These are phyloP conservation scores for Vireo griseus DNA, from an alignment of 2,797 vertebrate species.

Conservation along the genomic window DNA sequence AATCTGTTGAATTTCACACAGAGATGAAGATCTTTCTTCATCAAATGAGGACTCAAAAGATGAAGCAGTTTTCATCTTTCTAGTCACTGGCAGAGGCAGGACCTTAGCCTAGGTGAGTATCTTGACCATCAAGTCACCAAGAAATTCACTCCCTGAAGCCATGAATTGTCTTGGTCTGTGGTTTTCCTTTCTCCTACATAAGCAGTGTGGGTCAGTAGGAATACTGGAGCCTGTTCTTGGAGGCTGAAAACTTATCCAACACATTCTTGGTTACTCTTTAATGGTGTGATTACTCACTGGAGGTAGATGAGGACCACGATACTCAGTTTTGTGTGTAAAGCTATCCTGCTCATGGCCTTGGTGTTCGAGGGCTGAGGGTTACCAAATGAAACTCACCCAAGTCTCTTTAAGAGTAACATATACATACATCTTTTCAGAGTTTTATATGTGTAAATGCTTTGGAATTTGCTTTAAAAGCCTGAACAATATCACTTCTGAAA, in stretches of 20 bases:
- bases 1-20: background rate
- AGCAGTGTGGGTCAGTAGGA: background rate
- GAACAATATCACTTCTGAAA: background rate
- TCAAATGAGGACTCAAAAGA: background rate
- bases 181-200: background rate
- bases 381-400: background rate
- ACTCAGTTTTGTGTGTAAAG: background rate
- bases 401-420: background rate
- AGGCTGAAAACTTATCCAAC: background rate
- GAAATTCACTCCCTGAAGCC: background rate
- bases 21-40: background rate
- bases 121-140: background rate
- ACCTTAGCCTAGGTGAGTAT: background rate
- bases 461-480: background rate
- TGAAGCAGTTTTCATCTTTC: background rate
- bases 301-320: fast-evolving
- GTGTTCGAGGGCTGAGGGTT: background rate
- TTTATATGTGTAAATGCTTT: background rate
- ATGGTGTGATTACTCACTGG: background rate
- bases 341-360: background rate
- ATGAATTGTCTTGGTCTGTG: background rate
- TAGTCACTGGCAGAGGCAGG: background rate
- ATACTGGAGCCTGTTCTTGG: background rate
- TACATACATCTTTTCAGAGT: background rate
- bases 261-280: background rate